Evolutionary conservation across 2,888 invertebrate species (phyloP).

Genomic region (Cataglyphis albicans): DNA sequence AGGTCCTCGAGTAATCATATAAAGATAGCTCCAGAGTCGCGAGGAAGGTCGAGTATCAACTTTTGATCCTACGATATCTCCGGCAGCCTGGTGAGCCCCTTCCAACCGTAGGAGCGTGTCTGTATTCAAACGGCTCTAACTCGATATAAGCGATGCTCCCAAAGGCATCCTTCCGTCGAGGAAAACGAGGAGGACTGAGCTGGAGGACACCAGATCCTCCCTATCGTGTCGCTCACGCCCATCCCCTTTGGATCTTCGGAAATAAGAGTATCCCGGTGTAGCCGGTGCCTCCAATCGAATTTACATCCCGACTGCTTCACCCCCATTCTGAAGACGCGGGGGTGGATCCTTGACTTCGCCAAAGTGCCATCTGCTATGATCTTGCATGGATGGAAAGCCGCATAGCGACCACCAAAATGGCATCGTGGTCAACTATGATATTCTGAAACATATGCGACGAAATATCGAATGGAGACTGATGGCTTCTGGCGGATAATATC

Average conservation of each 20-base stretch:
- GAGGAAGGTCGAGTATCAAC: conserved; percentile 77
- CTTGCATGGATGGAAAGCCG: conserved; percentile 4
- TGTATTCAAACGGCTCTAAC: conserved; percentile 85
- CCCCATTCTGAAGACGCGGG: conserved; percentile 26
- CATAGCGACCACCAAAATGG: conserved; percentile 28
- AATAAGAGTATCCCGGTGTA: conserved; percentile 75
- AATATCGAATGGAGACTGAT: conserved; percentile 6
- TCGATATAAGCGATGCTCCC: conserved; percentile 85
- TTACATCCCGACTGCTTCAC: conserved; percentile 78
- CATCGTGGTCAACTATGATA: conserved; percentile 31
- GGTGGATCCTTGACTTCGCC: conserved; percentile 43
- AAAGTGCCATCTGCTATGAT: conserved; percentile 50
- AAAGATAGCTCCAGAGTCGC: conserved; percentile 72
- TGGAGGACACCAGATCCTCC: conserved; percentile 66
- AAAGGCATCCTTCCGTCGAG: conserved; percentile 74
- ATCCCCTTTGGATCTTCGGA: conserved; percentile 54
- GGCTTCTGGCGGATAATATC: neutral
- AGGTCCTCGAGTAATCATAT: conserved; percentile 82
- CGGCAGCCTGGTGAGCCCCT: conserved; percentile 47
- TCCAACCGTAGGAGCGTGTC: conserved; percentile 62
- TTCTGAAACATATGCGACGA: conserved; percentile 2
- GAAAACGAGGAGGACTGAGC: conserved; percentile 62
- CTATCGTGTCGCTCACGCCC: conserved; percentile 54
- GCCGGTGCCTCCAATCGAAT: conserved; percentile 79
- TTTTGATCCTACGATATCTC: conserved; percentile 80